Evolutionary conservation across 2,113 vertebrate species (phyloP).

Genomic region (Sylvilagus bachmani): DNA sequence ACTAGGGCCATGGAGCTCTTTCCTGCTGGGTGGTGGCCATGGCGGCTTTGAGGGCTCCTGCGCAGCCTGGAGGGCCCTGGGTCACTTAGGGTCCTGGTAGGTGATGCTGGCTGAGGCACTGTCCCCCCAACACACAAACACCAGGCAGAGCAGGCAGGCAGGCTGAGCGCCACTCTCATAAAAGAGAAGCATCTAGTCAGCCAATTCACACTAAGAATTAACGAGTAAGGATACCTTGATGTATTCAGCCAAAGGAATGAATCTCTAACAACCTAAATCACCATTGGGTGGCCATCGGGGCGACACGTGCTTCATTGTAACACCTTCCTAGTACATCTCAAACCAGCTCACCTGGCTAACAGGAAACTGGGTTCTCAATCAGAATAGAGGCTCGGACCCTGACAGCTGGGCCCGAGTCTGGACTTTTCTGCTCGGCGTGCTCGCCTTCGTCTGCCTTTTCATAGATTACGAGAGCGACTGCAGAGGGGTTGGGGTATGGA

Average conservation of each 20-base stretch:
- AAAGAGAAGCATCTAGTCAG: background rate
- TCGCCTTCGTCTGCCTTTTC: background rate
- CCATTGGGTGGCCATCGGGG: background rate
- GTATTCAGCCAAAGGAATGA: constrained; percentile 12
- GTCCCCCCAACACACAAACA: background rate
- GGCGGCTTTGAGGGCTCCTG: background rate
- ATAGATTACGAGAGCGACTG: background rate
- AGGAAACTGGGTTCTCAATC: background rate
- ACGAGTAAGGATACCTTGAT: background rate
- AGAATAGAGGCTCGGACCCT: background rate
- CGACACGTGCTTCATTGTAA: background rate
- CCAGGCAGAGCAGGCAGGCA: background rate
- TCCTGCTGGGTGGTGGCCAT: background rate
- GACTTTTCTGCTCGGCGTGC: background rate
- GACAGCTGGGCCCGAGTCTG: background rate
- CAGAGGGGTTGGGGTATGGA: background rate
- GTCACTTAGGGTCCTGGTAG: background rate
- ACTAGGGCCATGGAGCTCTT: background rate
- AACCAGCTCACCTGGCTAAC: background rate
- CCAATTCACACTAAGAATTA: background rate
- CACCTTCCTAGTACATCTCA: background rate
- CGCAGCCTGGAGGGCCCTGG: too few species aligned
- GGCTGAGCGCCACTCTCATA: background rate
- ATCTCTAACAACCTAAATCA: constrained; percentile 19
- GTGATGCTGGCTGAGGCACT: background rate